Evolutionary conservation across 2,797 vertebrate genomes (phyloP).

Genomic region (Dallia pectoralis): DNA sequence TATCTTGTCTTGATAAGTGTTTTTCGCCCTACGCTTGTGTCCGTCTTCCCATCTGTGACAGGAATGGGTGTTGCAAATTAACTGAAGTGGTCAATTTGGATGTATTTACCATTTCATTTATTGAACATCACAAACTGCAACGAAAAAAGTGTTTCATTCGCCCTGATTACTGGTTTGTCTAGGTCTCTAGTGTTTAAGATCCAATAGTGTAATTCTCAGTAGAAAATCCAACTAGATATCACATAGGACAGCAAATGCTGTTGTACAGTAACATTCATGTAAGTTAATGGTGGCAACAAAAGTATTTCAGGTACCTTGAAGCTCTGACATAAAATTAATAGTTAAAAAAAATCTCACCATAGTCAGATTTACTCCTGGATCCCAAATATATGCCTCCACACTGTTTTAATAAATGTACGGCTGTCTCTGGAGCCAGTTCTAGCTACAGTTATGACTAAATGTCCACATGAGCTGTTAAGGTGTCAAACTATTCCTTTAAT

Average conservation of each 20-base stretch:
- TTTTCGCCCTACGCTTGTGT: too few species aligned
- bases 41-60: too few species aligned
- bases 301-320: not conserved
- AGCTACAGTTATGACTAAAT: too few species aligned
- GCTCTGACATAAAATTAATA: not conserved
- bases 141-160: not conserved
- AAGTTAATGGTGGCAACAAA: not conserved
- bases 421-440: too few species aligned
- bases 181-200: not conserved
- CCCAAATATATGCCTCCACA: too few species aligned
- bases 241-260: not conserved
- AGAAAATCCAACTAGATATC: not conserved
- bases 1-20: too few species aligned
- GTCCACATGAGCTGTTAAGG: too few species aligned
- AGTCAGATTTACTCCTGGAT: too few species aligned
- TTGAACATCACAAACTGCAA: conserved; percentile 15
- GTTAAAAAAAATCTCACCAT: too few species aligned
- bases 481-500: not conserved
- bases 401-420: too few species aligned
- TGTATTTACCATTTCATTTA: too few species aligned
- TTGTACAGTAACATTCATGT: too few species aligned
- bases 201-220: not conserved
- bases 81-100: conserved; percentile 13
- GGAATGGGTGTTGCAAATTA: conserved; percentile 31
- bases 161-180: not conserved